Evolutionary conservation across 2,888 invertebrate species (phyloP).

Genomic region (Meloe dianella): DNA sequence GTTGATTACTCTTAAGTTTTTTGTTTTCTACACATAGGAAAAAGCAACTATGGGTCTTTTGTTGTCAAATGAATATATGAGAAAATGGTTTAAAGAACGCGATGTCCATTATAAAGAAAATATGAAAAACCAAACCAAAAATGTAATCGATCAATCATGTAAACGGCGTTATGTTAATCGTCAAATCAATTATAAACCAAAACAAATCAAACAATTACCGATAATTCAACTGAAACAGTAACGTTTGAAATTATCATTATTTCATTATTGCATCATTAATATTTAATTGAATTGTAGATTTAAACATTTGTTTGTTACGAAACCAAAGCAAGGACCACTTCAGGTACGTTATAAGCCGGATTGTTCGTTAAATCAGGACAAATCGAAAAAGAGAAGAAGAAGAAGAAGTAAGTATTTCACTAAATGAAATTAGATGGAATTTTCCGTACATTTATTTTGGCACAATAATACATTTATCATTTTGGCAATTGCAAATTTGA

Average conservation of each 20-base stretch:
- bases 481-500: neutral
- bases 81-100: slow-evolving; percentile 66
- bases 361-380: slow-evolving; percentile 13
- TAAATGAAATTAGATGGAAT: neutral
- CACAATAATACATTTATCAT: neutral
- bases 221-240: slow-evolving; percentile 21
- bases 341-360: slow-evolving; percentile 19
- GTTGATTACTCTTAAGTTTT: slow-evolving; percentile 12
- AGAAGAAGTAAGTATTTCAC: neutral
- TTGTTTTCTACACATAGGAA: slow-evolving; percentile 36
- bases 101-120: slow-evolving; percentile 63
- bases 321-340: neutral
- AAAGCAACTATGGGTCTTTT: slow-evolving; percentile 58
- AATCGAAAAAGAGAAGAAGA: neutral
- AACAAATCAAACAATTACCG: slow-evolving; percentile 34
- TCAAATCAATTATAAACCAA: slow-evolving; percentile 42
- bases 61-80: slow-evolving; percentile 65
- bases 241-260: neutral
- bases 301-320: slow-evolving; percentile 18
- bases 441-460: neutral
- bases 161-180: slow-evolving; percentile 49
- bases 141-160: slow-evolving; percentile 61
- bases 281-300: neutral
- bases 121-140: slow-evolving; percentile 62
- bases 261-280: neutral